Evolutionary conservation across 2,797 vertebrate genomes (phyloP).

Genomic region (Urocyon cinereoargenteus): DNA sequence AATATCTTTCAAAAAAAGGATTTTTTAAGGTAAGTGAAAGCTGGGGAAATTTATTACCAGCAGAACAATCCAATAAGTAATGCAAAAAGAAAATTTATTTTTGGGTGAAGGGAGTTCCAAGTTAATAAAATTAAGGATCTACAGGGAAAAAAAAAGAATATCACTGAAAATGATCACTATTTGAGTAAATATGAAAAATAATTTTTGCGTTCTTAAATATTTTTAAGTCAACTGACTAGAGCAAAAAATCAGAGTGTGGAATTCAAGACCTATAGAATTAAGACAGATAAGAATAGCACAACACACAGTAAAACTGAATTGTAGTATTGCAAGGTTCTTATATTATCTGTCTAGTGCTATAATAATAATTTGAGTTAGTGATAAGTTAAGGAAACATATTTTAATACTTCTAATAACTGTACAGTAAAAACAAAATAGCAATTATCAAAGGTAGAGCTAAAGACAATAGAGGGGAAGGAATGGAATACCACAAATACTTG

Average conservation of each 20-base stretch:
- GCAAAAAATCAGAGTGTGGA: background rate
- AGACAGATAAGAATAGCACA: background rate
- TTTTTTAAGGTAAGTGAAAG: background rate
- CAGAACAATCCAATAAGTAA: background rate
- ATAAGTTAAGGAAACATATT: constrained; percentile 26
- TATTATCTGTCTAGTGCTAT: background rate
- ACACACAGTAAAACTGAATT: background rate
- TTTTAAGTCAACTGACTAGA: background rate
- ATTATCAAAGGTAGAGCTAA: background rate
- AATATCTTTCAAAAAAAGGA: background rate
- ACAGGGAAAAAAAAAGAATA: background rate
- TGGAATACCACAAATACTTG: background rate
- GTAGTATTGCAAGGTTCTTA: background rate
- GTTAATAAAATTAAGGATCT: background rate
- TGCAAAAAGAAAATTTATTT: background rate
- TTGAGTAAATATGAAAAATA: background rate
- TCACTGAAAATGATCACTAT: background rate
- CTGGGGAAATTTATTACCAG: background rate
- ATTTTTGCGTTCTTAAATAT: background rate
- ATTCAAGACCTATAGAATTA: background rate
- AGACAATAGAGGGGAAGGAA: background rate
- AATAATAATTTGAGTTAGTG: background rate
- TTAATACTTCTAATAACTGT: background rate
- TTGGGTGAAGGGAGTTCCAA: background rate
- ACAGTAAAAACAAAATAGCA: constrained; percentile 14